Conservation (phyloP, 2,113 vertebrate genomes). For the Ciconia maguari region DNA sequence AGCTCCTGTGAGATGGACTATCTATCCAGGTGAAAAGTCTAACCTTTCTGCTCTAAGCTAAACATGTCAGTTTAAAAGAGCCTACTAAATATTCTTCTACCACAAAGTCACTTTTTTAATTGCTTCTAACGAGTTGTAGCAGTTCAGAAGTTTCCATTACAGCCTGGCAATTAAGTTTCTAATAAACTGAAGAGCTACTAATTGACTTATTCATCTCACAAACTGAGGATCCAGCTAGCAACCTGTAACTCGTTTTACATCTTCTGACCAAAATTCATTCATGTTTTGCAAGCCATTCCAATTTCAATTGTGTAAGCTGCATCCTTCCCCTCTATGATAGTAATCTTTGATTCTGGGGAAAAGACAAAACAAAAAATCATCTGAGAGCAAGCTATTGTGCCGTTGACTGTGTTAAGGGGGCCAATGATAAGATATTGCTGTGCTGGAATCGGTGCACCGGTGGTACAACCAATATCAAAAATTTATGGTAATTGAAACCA, state of each 20-base stretch:
- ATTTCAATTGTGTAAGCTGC: slow-evolving; percentile 53
- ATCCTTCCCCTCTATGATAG: slow-evolving; percentile 42
- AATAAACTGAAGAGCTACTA: slow-evolving; percentile 71
- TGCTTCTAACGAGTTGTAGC: slow-evolving; percentile 61
- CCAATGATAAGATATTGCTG: slow-evolving; percentile 55
- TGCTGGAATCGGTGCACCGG: slow-evolving; percentile 25
- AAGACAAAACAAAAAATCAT: background rate
- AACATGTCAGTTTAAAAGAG: slow-evolving; percentile 14
- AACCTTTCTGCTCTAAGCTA: background rate
- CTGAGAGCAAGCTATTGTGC: slow-evolving; percentile 11
- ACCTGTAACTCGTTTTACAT: slow-evolving; percentile 48
- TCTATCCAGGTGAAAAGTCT: background rate
- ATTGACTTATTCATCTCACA: slow-evolving; percentile 62
- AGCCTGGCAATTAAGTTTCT: slow-evolving; percentile 69
- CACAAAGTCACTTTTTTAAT: slow-evolving; percentile 43
- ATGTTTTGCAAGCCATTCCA: slow-evolving; percentile 36
- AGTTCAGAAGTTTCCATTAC: slow-evolving; percentile 73
- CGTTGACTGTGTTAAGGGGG: slow-evolving; percentile 21
- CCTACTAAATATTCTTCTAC: slow-evolving; percentile 36
- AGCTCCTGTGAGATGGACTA: background rate
- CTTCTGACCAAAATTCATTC: slow-evolving; percentile 45
- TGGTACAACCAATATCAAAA: slow-evolving; percentile 73
- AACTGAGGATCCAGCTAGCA: slow-evolving; percentile 36
- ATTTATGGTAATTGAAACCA: slow-evolving; percentile 86
- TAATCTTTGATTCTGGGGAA: slow-evolving; percentile 57